Evolutionary conservation across 1,140 invertebrate genomes (phyloP).

Genomic region (Eulimnadia texana): DNA sequence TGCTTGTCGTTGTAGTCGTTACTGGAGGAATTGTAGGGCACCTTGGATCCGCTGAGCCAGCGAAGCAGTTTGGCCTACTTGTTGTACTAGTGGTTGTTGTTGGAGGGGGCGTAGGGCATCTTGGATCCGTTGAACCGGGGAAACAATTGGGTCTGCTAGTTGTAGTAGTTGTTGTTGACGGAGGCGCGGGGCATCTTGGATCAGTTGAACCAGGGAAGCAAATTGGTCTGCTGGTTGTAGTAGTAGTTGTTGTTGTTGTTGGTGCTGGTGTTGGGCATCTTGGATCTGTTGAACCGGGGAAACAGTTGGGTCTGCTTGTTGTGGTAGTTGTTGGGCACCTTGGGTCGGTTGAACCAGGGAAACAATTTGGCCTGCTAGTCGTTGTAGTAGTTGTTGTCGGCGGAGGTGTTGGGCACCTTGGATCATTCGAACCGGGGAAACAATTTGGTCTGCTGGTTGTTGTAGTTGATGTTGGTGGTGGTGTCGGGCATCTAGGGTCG

Average conservation of each 20-base stretch:
- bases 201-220: too few relatives aligned
- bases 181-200: conserved; percentile 9
- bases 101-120: conserved; percentile 16
- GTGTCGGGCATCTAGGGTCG: conserved; percentile 28
- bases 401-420: conserved; percentile 23
- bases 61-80: conserved; percentile 24
- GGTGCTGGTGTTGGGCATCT: conserved; percentile 24
- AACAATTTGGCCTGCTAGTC: conserved; percentile 1
- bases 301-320: conserved; percentile 7
- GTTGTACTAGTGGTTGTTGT: conserved; percentile 18
- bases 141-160: neutral
- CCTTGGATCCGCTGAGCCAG: conserved; percentile 27
- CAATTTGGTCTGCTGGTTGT: conserved; percentile 19
- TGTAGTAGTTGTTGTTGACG: conserved; percentile 1
- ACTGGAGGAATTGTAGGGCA: conserved; percentile 25
- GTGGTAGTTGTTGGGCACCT: conserved; percentile 14
- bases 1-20: conserved; percentile 14
- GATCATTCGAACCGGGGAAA: conserved; percentile 27
- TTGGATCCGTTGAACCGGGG: conserved; percentile 16
- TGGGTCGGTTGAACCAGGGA: conserved; percentile 15
- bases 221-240: too few relatives aligned
- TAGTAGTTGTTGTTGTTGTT: conserved; percentile 13
- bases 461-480: conserved; percentile 17
- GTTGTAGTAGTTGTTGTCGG: conserved; percentile 18
- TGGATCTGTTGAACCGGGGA: conserved; percentile 28